Percentiles rank a stretch among this genome's conserved stretches.
phyloP scores from a whole-genome alignment of 2,113 vertebrate genomes.

The Mystacornis crossleyi region DNA sequence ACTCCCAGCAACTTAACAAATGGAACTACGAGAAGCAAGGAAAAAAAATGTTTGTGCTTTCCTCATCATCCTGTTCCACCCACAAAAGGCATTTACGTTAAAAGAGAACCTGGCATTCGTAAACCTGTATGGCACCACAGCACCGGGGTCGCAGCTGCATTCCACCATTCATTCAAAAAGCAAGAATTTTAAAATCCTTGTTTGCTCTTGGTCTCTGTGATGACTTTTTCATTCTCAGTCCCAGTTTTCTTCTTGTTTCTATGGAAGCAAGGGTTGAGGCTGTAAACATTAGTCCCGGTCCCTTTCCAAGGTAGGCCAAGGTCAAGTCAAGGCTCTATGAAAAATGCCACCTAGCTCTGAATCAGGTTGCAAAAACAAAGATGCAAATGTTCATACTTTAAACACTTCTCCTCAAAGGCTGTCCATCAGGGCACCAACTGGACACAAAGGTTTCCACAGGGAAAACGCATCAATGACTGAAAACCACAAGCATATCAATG shows the following conservation, averaged over 20 bases:
- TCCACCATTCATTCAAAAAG: not conserved
- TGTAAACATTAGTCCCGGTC: not conserved
- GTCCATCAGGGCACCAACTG: not conserved
- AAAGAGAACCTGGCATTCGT: not conserved
- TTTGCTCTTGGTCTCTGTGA: not conserved
- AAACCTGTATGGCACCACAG: not conserved
- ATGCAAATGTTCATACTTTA: not conserved
- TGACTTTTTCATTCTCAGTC: not conserved
- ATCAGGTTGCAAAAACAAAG: not conserved
- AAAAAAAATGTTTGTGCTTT: not conserved
- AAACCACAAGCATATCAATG: not conserved
- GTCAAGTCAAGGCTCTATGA: not conserved
- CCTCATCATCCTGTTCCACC: not conserved
- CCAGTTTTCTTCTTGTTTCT: not conserved
- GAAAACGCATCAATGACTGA: accelerated
- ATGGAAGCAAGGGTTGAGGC: not conserved
- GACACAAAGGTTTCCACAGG: not conserved
- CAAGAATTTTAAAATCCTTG: not conserved
- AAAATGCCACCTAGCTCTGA: not conserved
- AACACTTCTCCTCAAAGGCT: not conserved
- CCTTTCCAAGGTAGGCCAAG: not conserved
- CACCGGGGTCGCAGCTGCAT: not conserved
- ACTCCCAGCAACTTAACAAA: not conserved
- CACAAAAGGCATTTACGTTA: not conserved
- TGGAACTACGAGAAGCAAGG: not conserved